Percentiles rank a stretch among this genome's conserved stretches.
phyloP scores from a whole-genome alignment of 2,113 vertebrate genomes.

The Antigone vipio region DNA sequence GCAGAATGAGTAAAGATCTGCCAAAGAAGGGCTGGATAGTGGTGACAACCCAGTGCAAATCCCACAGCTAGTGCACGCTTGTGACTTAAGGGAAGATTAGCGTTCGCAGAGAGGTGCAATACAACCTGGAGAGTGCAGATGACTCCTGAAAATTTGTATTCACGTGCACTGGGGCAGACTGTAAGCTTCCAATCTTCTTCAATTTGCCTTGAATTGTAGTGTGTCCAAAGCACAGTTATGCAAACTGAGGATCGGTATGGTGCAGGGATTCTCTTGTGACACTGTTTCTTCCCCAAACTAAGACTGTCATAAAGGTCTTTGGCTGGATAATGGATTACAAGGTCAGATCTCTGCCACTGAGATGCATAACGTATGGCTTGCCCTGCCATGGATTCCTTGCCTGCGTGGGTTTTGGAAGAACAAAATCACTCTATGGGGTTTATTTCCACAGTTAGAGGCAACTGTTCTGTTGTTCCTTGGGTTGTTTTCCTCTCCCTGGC shows the following conservation, averaged over 20 bases:
- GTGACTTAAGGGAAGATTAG: neutral
- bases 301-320: neutral
- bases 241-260: neutral
- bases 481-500: neutral
- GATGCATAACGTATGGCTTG: neutral
- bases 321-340: neutral
- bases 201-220: neutral
- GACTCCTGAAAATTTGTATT: neutral
- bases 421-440: neutral
- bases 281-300: neutral
- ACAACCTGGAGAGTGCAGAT: neutral
- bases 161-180: fast-evolving
- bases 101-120: neutral
- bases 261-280: neutral
- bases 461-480: neutral
- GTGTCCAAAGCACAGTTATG: neutral
- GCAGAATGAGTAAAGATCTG: neutral
- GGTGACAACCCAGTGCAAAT: neutral
- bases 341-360: neutral
- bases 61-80: neutral
- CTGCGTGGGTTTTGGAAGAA: neutral
- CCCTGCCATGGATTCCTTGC: neutral
- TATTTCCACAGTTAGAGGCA: neutral
- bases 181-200: neutral
- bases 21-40: neutral